Base-by-base conservation (phyloP, 2,888 invertebrate species). In the Cerastis leucographa region DNA sequence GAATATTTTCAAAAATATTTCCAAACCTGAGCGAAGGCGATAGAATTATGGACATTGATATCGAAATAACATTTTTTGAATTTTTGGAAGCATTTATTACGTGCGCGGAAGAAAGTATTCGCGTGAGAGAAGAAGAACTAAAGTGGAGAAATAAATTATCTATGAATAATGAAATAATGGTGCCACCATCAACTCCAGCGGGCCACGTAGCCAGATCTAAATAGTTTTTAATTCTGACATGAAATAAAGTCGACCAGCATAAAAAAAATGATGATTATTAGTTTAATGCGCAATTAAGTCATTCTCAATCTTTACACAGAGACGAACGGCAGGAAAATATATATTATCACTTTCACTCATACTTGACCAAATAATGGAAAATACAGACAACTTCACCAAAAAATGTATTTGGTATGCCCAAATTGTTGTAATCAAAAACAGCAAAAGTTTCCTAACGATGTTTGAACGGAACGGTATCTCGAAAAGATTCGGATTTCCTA, bases 1-100 rank as follows among this genome's bases (percentile, higher is more conserved):
- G 91, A 76, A 93, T 94, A 89, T 94, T 95, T 85, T 85, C 92
- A 0, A 75, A 85, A 22, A 94, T 97, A 81, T 97, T 97, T 88
- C 97, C 97, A 12, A 91, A 92, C 78, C 91, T 97, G 49, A 91
- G 88, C 67, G 85, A 91, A 14, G 87, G 85, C 1, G 90, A 91
- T 17, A 90, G 92, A 76, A 94, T 97, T 65, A 92, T 97, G 85
- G 89, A 97, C 86, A 93, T 97, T 77, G 94, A 97, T 70, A 95
- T 97, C 85, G 91, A 96, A 86, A 89, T 97, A 62, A 97, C 97
- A 1, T 97, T 97, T 91, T 95, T 97, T 49, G 97, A 97, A 92
- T 97, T 97, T 91, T 97, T 97, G 84, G 97, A 97, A 91, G 95
- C 95, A 25, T 93, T 97, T 71, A 80, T 97, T 22, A 88, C 90